Conservation (phyloP, 2,797 vertebrate species). For the Sylvilagus floridanus region DNA sequence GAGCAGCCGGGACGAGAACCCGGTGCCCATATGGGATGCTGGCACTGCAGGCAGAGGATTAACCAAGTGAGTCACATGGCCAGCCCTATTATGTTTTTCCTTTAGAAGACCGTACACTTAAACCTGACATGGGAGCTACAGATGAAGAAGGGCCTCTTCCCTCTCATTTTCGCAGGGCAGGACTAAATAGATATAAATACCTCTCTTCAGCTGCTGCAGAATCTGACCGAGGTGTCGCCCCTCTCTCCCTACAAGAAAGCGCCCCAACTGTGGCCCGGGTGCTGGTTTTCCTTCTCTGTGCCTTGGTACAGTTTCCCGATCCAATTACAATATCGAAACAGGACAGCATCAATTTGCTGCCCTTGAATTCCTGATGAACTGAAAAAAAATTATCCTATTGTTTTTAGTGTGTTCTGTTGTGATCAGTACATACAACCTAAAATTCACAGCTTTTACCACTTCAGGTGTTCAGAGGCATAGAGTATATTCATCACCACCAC, state of each 20-base stretch:
- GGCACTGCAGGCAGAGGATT: no score
- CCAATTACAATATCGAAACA: not conserved
- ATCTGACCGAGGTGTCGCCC: no score
- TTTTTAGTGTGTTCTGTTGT: not conserved
- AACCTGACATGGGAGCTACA: not conserved
- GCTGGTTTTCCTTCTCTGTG: not conserved
- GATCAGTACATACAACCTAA: not conserved
- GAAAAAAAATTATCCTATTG: not conserved
- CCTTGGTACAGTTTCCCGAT: not conserved
- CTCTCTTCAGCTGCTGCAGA: not conserved
- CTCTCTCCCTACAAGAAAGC: not conserved
- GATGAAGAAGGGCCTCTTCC: not conserved
- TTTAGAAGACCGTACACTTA: not conserved
- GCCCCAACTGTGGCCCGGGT: not conserved
- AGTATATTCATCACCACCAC: no score
- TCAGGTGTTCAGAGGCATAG: not conserved
- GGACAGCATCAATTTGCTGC: not conserved
- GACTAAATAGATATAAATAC: not conserved
- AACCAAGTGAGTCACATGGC: no score
- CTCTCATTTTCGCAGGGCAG: not conserved
- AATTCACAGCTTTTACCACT: not conserved
- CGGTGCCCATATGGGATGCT: no score
- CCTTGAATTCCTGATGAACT: not conserved
- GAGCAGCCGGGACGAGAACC: no score
- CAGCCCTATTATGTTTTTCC: no score